Conservation (phyloP, 1,140 invertebrate species). For the Nasonia vitripennis region DNA sequence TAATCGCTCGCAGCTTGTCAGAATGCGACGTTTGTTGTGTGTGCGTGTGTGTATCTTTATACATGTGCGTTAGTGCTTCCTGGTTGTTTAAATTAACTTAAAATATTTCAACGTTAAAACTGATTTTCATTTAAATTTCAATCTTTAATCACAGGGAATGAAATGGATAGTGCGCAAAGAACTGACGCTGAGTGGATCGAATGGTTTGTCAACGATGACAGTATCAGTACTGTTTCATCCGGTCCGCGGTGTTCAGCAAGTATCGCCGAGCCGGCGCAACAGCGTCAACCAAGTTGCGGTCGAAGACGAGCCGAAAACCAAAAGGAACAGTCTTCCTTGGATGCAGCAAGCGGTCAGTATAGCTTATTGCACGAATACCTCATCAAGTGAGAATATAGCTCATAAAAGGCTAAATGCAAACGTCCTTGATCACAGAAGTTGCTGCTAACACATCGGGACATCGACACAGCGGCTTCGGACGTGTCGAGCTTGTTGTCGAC, state of each 20-base stretch:
- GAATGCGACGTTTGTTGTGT: too few relatives aligned
- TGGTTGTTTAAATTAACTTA: too few relatives aligned
- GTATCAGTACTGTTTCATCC: conserved; percentile 76
- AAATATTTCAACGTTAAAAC: background rate
- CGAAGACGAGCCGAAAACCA: conserved; percentile 63
- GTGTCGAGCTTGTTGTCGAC: conserved; percentile 70
- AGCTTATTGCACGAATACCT: background rate
- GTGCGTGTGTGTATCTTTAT: too few relatives aligned
- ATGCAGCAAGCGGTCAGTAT: conserved; percentile 71
- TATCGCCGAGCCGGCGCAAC: conserved; percentile 59
- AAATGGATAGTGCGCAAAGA: conserved; percentile 66
- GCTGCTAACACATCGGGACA: conserved; percentile 67
- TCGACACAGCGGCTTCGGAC: conserved; percentile 65
- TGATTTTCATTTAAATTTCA: background rate
- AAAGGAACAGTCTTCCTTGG: conserved; percentile 70
- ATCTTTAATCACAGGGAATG: conserved; percentile 53
- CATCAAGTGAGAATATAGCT: background rate
- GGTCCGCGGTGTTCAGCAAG: conserved; percentile 67
- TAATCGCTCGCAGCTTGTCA: too few relatives aligned
- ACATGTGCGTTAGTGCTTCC: too few relatives aligned
- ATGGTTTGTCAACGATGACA: conserved; percentile 71
- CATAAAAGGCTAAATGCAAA: background rate
- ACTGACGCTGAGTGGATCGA: conserved; percentile 64
- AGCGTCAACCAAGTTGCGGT: conserved; percentile 55
- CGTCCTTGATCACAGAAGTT: conserved; percentile 61